These are phyloP conservation scores for Drosophila kuntzei DNA, from an alignment of 2,888 invertebrate genomes.

Conservation along the genomic window DNA sequence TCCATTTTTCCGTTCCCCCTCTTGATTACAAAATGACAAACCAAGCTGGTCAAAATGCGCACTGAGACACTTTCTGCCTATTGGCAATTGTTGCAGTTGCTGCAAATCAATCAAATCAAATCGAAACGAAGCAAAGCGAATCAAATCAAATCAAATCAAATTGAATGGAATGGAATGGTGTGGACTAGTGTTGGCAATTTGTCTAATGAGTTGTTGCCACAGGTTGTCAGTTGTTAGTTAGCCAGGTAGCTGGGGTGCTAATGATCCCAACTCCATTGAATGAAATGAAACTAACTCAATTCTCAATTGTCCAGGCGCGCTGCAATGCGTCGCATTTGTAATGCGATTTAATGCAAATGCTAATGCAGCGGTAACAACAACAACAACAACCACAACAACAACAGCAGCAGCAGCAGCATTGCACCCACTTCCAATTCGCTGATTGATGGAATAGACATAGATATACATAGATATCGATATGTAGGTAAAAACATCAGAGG, in stretches of 20 bases:
- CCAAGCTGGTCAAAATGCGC: constrained; percentile 29
- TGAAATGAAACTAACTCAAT: constrained; percentile 48
- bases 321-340: constrained; percentile 62
- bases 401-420: constrained; percentile 42
- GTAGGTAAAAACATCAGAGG: constrained; percentile 21
- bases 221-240: constrained; percentile 12
- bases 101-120: constrained; percentile 71
- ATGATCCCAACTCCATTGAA: constrained; percentile 63
- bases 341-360: constrained; percentile 69
- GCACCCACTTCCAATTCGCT: constrained; percentile 48
- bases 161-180: constrained; percentile 23
- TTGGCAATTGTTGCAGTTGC: constrained; percentile 59
- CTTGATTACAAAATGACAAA: constrained; percentile 55
- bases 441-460: constrained; percentile 56
- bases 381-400: constrained; percentile 29
- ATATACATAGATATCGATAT: constrained; percentile 43
- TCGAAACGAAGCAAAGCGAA: no score
- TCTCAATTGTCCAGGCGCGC: constrained; percentile 27
- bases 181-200: constrained; percentile 61
- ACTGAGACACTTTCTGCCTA: constrained; percentile 42
- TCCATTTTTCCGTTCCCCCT: constrained; percentile 23
- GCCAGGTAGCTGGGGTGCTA: constrained; percentile 65
- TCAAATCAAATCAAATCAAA: constrained; percentile 39
- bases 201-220: constrained; percentile 81
- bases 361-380: constrained; percentile 42